phyloP scores from a whole-genome alignment of 2,797 vertebrate genomes.

The Pogonophryne albipinna region DNA sequence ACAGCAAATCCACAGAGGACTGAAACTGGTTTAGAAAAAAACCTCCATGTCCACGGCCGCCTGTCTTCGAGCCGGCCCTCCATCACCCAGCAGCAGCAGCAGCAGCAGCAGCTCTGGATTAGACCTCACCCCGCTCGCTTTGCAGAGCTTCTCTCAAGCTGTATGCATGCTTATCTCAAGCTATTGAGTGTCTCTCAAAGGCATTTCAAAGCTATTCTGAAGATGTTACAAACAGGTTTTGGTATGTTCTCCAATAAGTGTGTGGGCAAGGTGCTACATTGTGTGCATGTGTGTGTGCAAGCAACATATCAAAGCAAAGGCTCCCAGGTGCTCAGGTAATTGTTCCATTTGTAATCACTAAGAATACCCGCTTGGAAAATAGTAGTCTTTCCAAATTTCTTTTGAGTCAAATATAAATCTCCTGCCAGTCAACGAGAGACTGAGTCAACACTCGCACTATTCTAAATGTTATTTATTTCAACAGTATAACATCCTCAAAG shows the following conservation, averaged over 20 bases:
- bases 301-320: constrained; percentile 25
- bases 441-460: neutral
- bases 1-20: constrained; percentile 31
- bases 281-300: constrained; percentile 12
- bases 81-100: constrained; percentile 65
- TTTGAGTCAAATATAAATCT: constrained; percentile 8
- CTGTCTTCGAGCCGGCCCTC: constrained; percentile 53
- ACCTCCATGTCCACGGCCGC: constrained; percentile 40
- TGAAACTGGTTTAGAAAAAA: constrained; percentile 12
- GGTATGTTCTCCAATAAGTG: constrained; percentile 24
- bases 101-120: constrained; percentile 36
- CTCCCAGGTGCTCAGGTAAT: constrained; percentile 7
- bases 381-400: neutral
- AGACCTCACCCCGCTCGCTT: constrained; percentile 50
- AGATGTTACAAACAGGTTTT: constrained; percentile 44
- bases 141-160: constrained; percentile 47
- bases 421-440: neutral
- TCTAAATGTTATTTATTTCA: neutral
- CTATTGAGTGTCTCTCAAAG: constrained; percentile 49
- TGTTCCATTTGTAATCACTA: constrained; percentile 24
- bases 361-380: constrained; percentile 6
- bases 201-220: constrained; percentile 50
- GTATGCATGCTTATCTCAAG: constrained; percentile 49
- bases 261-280: constrained; percentile 26
- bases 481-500: neutral